Percentiles rank a stretch among this genome's conserved stretches.
These are phyloP conservation scores for Phocides pigmalion DNA, from an alignment of 1,140 invertebrate genomes.

Conservation along the genomic window DNA sequence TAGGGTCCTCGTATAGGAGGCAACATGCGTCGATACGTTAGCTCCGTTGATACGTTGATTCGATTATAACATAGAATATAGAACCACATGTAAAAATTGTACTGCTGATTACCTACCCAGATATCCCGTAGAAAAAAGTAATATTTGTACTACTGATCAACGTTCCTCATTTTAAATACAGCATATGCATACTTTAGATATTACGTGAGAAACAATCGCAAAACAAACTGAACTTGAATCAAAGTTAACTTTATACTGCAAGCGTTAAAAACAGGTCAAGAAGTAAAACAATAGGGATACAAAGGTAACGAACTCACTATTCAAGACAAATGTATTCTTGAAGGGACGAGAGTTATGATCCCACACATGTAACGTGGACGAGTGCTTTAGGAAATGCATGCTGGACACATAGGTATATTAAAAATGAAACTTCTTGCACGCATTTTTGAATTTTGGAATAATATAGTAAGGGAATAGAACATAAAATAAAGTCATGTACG, in stretches of 20 bases:
- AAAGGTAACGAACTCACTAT: too few species aligned
- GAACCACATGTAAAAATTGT: neutral
- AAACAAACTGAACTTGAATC: neutral
- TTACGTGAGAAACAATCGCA: neutral
- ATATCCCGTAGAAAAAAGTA: slow-evolving; percentile 1
- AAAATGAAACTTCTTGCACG: too few species aligned
- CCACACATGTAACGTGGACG: neutral
- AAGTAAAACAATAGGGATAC: too few species aligned
- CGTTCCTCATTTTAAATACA: slow-evolving; percentile 5
- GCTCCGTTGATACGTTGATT: too few species aligned
- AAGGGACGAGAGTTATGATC: too few species aligned
- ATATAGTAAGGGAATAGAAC: slow-evolving; percentile 57
- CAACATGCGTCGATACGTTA: too few species aligned
- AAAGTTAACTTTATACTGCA: neutral
- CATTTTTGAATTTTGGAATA: too few species aligned
- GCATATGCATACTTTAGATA: slow-evolving; percentile 1
- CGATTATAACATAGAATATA: slow-evolving; percentile 61
- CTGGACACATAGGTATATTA: neutral
- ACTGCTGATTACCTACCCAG: slow-evolving; percentile 5
- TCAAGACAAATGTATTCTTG: too few species aligned
- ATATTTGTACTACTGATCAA: neutral
- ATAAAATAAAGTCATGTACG: neutral
- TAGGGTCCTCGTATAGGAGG: too few species aligned
- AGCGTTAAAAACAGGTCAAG: too few species aligned
- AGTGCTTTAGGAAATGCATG: neutral